Conservation (phyloP, 2,797 vertebrate genomes). For the Mormyrus proboscirostris region DNA sequence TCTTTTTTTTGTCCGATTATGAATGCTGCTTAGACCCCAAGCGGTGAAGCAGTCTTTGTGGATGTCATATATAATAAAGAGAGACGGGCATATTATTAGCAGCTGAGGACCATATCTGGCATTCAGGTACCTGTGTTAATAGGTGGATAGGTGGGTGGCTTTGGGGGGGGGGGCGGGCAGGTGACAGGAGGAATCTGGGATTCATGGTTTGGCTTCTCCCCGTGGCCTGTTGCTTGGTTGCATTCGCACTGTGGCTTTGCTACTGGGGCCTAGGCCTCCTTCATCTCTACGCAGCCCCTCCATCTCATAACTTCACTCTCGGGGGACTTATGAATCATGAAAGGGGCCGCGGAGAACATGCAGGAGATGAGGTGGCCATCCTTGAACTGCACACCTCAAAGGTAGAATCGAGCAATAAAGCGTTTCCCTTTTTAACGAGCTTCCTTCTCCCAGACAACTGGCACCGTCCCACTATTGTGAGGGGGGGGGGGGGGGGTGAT, state of each 20-base stretch:
- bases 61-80: conserved; percentile 15
- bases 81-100: conserved; percentile 2
- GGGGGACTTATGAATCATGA: conserved; percentile 11
- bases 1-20: background rate
- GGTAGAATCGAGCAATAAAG: conserved; percentile 1
- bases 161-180: background rate
- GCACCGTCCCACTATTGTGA: background rate
- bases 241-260: background rate
- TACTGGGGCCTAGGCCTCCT: background rate
- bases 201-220: background rate
- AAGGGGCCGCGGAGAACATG: background rate
- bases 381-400: conserved; percentile 7
- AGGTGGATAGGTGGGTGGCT: background rate
- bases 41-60: background rate
- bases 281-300: background rate
- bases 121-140: background rate
- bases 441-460: background rate
- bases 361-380: background rate
- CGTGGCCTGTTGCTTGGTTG: background rate
- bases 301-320: conserved; percentile 11
- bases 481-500: background rate
- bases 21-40: background rate
- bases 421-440: background rate
- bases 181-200: background rate
- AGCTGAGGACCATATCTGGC: background rate